Evolutionary conservation across 2,888 invertebrate genomes (phyloP).

Genomic region (Dryobotodes eremita): DNA sequence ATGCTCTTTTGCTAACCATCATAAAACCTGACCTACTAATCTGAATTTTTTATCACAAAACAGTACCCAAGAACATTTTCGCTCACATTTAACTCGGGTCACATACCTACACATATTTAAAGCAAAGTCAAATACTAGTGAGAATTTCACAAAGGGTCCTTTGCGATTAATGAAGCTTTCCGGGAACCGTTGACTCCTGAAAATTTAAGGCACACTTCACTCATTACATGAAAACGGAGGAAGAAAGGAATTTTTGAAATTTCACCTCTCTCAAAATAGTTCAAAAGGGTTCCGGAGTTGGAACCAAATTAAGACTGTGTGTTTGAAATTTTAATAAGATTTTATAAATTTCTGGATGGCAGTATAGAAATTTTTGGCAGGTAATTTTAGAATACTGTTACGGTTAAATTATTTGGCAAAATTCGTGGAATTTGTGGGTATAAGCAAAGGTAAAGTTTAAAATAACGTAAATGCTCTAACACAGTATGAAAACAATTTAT

Average conservation of each 20-base stretch:
- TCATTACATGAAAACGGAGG: conserved; percentile 61
- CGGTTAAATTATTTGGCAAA: conserved; percentile 19
- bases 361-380: conserved; percentile 40
- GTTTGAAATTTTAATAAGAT: conserved; percentile 65
- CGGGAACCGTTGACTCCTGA: conserved; percentile 63
- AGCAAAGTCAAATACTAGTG: conserved; percentile 62
- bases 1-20: background rate
- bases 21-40: background rate
- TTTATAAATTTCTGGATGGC: conserved; percentile 55
- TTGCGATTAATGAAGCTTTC: conserved; percentile 67
- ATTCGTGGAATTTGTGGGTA: conserved; percentile 5
- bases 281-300: conserved; percentile 59
- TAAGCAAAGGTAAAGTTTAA: background rate
- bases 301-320: conserved; percentile 60
- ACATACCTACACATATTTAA: conserved; percentile 54
- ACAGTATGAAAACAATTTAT: background rate
- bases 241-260: conserved; percentile 70
- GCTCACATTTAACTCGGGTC: conserved; percentile 50
- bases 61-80: conserved; percentile 32
- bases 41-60: background rate
- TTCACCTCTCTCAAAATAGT: conserved; percentile 66
- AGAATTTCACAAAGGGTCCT: conserved; percentile 64
- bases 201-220: conserved; percentile 67
- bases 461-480: conserved; percentile 5
- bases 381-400: conserved; percentile 41